Conservation (phyloP, 2,888 invertebrate genomes). For the Agriopis aurantiaria region DNA sequence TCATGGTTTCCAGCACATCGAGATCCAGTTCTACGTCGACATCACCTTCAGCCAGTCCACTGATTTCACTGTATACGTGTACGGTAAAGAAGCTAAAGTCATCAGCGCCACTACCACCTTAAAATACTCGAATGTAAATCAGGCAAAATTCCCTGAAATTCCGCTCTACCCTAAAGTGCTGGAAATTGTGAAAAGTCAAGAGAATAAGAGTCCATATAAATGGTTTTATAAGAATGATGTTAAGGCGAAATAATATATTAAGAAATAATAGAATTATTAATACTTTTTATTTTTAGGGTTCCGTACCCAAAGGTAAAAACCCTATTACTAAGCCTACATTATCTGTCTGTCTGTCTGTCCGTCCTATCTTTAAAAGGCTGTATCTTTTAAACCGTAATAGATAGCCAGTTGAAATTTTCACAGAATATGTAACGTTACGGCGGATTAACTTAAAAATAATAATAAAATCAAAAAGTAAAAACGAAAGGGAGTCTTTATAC, state of each 20-base stretch:
- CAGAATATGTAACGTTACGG: too few species aligned
- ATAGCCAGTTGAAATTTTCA: too few species aligned
- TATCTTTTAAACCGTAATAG: too few species aligned
- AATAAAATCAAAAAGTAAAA: too few species aligned
- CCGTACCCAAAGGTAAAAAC: too few species aligned
- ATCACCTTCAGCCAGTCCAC: conserved; percentile 43
- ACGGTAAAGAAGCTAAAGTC: conserved; percentile 47
- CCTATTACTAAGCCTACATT: too few species aligned
- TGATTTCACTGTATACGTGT: conserved; percentile 49
- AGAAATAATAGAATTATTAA: too few species aligned
- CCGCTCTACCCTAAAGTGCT: not conserved
- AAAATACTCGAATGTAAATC: conserved; percentile 38
- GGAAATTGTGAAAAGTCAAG: not conserved
- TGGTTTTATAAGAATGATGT: not conserved
- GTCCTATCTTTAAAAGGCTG: too few species aligned
- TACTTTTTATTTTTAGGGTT: too few species aligned
- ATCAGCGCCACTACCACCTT: conserved; percentile 42
- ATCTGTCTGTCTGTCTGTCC: too few species aligned
- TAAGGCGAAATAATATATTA: not conserved
- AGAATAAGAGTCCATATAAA: not conserved
- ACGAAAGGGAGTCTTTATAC: too few species aligned
- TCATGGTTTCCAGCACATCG: conserved; percentile 49
- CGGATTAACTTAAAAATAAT: too few species aligned
- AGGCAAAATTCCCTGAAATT: not conserved
- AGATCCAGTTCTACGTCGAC: conserved; percentile 58